A percentile compares a stretch with the other conserved stretches of the same genome.
phyloP scores from a whole-genome alignment of 1,140 invertebrate genomes.

The Zaprionus taronus region DNA sequence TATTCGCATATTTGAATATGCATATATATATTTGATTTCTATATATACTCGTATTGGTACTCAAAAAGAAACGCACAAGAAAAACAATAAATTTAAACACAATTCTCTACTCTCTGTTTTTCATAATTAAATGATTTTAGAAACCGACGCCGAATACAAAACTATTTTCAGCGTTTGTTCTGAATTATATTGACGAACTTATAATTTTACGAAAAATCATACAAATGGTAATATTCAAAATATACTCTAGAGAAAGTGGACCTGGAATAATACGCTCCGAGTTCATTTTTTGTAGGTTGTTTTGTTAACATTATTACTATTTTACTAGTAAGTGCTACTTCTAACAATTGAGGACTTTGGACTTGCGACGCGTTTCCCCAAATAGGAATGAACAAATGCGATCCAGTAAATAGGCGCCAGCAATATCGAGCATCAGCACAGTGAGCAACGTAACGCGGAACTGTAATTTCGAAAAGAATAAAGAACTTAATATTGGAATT shows the following conservation, averaged over 20 bases:
- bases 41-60: constrained; percentile 28
- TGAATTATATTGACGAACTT: constrained; percentile 3
- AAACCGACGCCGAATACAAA: constrained; percentile 56
- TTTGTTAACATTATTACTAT: background rate
- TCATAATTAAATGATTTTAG: constrained; percentile 44
- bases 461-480: constrained; percentile 86
- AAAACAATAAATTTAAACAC: constrained; percentile 29
- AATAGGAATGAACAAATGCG: constrained; percentile 94
- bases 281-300: background rate
- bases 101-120: constrained; percentile 21
- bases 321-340: constrained; percentile 18
- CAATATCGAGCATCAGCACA: constrained; percentile 92
- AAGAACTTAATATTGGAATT: background rate
- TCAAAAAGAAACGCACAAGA: constrained; percentile 30
- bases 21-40: constrained; percentile 22
- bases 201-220: constrained; percentile 15
- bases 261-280: background rate
- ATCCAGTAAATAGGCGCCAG: constrained; percentile 93
- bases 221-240: background rate
- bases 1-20: constrained; percentile 45
- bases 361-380: constrained; percentile 86
- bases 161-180: constrained; percentile 19
- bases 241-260: background rate
- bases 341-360: constrained; percentile 70
- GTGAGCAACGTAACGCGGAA: constrained; percentile 92